These are phyloP conservation scores for Hydractinia symbiolongicarpus DNA, from an alignment of 30 jellyfish, hydroid and myxozoan species.

Conservation along the genomic window DNA sequence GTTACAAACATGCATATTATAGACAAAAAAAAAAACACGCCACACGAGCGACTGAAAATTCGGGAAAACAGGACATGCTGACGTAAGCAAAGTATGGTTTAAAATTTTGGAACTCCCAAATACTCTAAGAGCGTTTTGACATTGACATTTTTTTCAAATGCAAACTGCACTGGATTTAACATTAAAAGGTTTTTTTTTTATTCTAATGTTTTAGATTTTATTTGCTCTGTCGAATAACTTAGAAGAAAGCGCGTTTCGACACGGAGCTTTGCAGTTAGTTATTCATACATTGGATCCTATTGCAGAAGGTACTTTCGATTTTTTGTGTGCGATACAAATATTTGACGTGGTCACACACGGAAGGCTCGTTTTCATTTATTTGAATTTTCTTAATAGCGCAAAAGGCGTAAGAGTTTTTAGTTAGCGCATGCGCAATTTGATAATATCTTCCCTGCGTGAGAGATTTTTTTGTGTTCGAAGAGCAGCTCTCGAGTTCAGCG, in stretches of 20 bases:
- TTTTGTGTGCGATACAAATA: neutral
- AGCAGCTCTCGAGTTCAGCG: too few relatives aligned
- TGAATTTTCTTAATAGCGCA: neutral
- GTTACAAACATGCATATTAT: too few relatives aligned
- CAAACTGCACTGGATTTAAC: neutral
- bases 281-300: slow-evolving; percentile 81
- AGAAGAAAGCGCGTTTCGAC: slow-evolving; percentile 24
- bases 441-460: too few relatives aligned
- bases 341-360: neutral
- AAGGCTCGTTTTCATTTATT: neutral
- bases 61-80: too few relatives aligned
- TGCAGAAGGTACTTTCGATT: slow-evolving; percentile 51
- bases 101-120: too few relatives aligned
- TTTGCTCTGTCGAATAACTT: neutral
- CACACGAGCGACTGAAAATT: too few relatives aligned
- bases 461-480: too few relatives aligned
- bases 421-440: too few relatives aligned
- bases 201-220: neutral
- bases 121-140: too few relatives aligned
- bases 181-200: neutral
- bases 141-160: too few relatives aligned
- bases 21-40: too few relatives aligned
- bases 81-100: too few relatives aligned
- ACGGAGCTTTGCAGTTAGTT: slow-evolving; percentile 77
- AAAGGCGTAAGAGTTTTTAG: neutral